These are phyloP conservation scores for Aphelenchoides bicaudatus DNA, from an alignment of 2,888 invertebrate genomes.

Conservation along the genomic window DNA sequence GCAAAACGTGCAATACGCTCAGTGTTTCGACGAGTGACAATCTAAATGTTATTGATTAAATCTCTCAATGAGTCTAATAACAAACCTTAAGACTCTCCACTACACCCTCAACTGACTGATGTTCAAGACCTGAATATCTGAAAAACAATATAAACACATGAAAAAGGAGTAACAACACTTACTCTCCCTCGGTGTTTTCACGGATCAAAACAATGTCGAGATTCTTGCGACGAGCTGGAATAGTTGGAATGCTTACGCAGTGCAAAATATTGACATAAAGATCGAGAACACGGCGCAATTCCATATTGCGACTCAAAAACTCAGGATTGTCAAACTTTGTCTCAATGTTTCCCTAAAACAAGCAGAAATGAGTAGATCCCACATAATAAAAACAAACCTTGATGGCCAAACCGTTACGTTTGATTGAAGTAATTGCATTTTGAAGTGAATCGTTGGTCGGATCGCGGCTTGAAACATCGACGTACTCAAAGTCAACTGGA, in stretches of 20 bases:
- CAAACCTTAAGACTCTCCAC: constrained; percentile 84
- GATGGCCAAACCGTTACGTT: constrained; percentile 88
- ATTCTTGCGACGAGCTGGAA: constrained; percentile 72
- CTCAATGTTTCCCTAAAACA: constrained; percentile 79
- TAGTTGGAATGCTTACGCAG: constrained; percentile 82
- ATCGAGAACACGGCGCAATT: constrained; percentile 78
- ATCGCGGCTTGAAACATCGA: constrained; percentile 68
- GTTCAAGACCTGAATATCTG: constrained; percentile 95
- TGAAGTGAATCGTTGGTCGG: constrained; percentile 79
- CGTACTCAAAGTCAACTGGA: constrained; percentile 91
- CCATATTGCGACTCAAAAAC: constrained; percentile 85
- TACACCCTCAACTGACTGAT: constrained; percentile 84
- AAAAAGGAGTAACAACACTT: no score
- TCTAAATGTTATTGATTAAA: constrained; percentile 56
- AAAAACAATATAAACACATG: no score
- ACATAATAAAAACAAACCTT: constrained; percentile 62
- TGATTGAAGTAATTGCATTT: constrained; percentile 88
- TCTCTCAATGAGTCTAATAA: constrained; percentile 12
- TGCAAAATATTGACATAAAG: constrained; percentile 87
- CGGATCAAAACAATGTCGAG: constrained; percentile 81
- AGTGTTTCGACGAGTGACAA: constrained; percentile 81
- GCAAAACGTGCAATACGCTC: constrained; percentile 88
- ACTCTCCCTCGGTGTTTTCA: constrained; percentile 97
- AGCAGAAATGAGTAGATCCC: not conserved
- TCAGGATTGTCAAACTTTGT: constrained; percentile 77